These are phyloP conservation scores for Apis florea DNA, from an alignment of 1,140 invertebrate species.

Conservation along the genomic window DNA sequence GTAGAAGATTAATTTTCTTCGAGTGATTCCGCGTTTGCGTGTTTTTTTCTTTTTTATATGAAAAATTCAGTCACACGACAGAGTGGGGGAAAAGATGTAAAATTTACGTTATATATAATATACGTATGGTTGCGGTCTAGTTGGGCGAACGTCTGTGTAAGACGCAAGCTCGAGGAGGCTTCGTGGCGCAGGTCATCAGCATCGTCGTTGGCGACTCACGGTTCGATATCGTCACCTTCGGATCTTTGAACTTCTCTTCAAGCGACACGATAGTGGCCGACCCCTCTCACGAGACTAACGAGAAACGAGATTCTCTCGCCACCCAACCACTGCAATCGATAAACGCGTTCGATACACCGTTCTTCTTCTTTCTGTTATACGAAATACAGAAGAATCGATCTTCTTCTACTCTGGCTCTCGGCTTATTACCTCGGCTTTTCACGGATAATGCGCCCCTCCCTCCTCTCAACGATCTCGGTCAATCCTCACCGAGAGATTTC, in stretches of 20 bases:
- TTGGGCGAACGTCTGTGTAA: constrained; percentile 1
- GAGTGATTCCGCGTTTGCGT: too few species aligned
- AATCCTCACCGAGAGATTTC: neutral
- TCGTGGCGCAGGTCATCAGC: constrained; percentile 41
- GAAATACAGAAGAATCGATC: constrained; percentile 17
- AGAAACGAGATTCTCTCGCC: constrained; percentile 71
- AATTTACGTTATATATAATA: too few species aligned
- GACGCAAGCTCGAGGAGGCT: constrained; percentile 10
- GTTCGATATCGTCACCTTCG: constrained; percentile 67
- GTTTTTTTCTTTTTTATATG: too few species aligned
- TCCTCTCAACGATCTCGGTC: neutral
- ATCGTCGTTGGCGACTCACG: constrained; percentile 46
- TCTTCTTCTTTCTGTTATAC: neutral
- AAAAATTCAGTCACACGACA: too few species aligned
- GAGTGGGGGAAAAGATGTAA: too few species aligned
- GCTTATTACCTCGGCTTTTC: constrained; percentile 13
- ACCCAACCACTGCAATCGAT: constrained; percentile 64
- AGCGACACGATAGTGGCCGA: constrained; percentile 41
- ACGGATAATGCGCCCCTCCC: neutral
- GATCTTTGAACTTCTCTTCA: constrained; percentile 60
- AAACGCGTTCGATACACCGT: constrained; percentile 36
- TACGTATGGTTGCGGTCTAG: constrained; percentile 24
- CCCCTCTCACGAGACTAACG: constrained; percentile 65
- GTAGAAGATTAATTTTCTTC: too few species aligned
- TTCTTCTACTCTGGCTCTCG: neutral